Base-by-base conservation (phyloP, 2,888 invertebrate species). In the Monochamus alternatus region DNA sequence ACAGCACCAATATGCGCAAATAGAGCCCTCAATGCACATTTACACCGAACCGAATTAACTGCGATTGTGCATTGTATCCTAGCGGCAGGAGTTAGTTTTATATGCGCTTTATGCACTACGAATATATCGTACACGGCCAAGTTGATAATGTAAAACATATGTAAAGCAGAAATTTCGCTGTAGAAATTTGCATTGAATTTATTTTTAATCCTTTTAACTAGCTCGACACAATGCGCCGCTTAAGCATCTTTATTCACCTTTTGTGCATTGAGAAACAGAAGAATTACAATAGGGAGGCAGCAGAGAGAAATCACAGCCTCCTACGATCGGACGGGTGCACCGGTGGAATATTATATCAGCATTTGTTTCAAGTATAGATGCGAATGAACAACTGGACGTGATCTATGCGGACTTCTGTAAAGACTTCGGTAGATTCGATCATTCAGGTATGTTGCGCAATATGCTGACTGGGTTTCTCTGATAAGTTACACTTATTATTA, bases 171-270 rank as follows among this genome's bases (percentile, higher is more conserved):
- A 78, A 79, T 76, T 79, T 80, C 76, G 75, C 75, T 71, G 63
- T 75, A 66, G 73, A 75, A 76, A 83, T 83, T 83, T 83, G 82
- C 83, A 83, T 83, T 82, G 83, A 83, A 83, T 83, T 83, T 81
- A 82, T 80, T 81, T 77, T 75, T 75, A 73, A 74, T 75, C 65
- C 75, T 75, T 72, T 78, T 75, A 70, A 76, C 71, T 71, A 69
- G 75, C 67, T 52, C 60, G 52, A 75, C 74, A 77, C 71, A 77
- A 74, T 73, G 67, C 75, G 71, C 74, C 60, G 30, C 75, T 73
- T 76, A 69, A 75, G 75, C 74, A 76, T 70, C 76, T 77, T 76
- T 74, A 75, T 78, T 75, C 60, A 43, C 71, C 73, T 67, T 78
- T 76, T 75, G 73, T 74, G 74, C 62, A 63, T 47, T 47, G 71